Evolutionary conservation across 2,888 invertebrate species (phyloP), one percentile per base, ranked within the genome.

Genomic region (Drosophila niveifrons): DNA sequence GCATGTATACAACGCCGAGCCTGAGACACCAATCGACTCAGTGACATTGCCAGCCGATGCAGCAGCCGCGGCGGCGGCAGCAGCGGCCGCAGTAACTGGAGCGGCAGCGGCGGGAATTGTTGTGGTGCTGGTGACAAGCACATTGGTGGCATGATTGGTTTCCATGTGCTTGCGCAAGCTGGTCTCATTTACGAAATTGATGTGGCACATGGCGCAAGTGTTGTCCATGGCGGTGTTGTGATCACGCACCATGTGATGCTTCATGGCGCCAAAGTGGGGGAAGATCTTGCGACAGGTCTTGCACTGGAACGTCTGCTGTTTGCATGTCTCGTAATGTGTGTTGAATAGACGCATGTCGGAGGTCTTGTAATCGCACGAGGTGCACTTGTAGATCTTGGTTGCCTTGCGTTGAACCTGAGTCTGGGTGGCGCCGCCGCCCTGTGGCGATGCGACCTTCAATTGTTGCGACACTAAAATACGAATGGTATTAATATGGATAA

Each of bases 291-390:
- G 92, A 72, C 93, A 93, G 46, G 90, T 91, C 80, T 93, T 92
- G 79, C 93, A 93, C 73, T 92, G 92, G 80, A 92, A 92, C 55
- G 91, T 92, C 80, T 92, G 92, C 83, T 91, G 92, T 66, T 91
- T 92, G 78, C 93, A 93, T 39, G 91, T 91, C 67, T 92, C 92
- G 61, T 91, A 92, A 64, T 93, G 93, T 13, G 92, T 91, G 63
- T 92, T 92, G 47, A 93, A 93, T 15, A 91, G 82, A 65, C 92
- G 91, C 82, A 92, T 90, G 73, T 93, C 93, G 2, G 91, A 91
- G 48, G 93, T 93, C 80, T 93, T 93, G 62, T 92, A 93, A 50
- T 92, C 92, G 74, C 93, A 93, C 10, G 91, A 90, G 52, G 92
- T 89, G 78, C 93, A 93, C 80, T 93, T 93, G 68, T 92, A 93